Conservation (phyloP, 2,888 invertebrate species). For the Muscina levida region DNA sequence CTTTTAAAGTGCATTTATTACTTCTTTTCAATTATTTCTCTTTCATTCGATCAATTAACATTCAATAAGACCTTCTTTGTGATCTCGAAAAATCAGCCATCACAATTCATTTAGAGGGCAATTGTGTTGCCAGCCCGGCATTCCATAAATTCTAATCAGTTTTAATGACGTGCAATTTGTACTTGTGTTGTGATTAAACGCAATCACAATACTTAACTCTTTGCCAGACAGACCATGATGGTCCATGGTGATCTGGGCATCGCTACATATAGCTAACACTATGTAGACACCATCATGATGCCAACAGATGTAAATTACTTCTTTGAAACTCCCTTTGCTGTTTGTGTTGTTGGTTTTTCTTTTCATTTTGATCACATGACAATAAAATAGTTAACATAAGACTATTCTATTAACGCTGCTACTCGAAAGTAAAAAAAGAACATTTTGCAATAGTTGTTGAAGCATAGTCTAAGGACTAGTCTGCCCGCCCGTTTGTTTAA, state of each 20-base stretch:
- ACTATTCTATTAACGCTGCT: slow-evolving; percentile 11
- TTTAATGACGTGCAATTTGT: slow-evolving; percentile 65
- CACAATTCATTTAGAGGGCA: slow-evolving; percentile 64
- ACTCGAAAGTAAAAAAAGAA: slow-evolving; percentile 26
- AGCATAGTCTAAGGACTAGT: no score
- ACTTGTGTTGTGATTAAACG: slow-evolving; percentile 60
- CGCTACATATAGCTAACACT: no score
- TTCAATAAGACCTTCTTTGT: slow-evolving; percentile 2
- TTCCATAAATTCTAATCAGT: slow-evolving; percentile 66
- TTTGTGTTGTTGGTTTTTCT: no score
- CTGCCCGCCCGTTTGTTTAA: neutral
- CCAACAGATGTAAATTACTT: slow-evolving; percentile 53
- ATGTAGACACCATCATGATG: neutral
- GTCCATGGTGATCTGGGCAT: no score
- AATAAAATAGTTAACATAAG: slow-evolving; percentile 36
- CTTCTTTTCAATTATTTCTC: slow-evolving; percentile 12
- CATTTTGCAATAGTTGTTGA: slow-evolving; percentile 34
- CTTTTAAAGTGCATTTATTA: no score
- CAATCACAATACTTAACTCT: slow-evolving; percentile 41
- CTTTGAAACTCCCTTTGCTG: slow-evolving; percentile 38
- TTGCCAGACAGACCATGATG: neutral
- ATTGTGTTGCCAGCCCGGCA: slow-evolving; percentile 53
- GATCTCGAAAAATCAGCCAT: slow-evolving; percentile 23
- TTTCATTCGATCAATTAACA: slow-evolving; percentile 12
- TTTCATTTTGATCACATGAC: slow-evolving; percentile 48